Base-by-base conservation (phyloP, 2,797 vertebrate species). In the Chaetophractus vellerosus region DNA sequence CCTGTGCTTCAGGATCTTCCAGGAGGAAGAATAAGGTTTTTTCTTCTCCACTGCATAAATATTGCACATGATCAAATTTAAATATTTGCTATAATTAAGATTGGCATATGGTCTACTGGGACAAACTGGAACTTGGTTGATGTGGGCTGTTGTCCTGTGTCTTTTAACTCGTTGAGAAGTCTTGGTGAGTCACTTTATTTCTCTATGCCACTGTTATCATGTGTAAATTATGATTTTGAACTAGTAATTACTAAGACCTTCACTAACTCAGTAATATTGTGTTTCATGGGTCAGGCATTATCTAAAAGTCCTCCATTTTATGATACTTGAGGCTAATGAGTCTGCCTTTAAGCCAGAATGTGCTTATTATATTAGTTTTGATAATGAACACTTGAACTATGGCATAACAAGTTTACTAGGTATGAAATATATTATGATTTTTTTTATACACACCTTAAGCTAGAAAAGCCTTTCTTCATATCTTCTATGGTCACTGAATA, bases 331-430 rank as follows among this genome's bases (percentile, higher is more conserved):
- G 19, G n/a, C 59, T 84, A 89, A 24, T 6, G 28, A 61, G 12
- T 69, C 55, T 52, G 52, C 71, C 85, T 90, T 72, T 80, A 84
- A 81, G 41, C 26, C 21, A 78, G 59, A 78, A 64, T 90, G 50
- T 84, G 64, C 9, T 82, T 57, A 12, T 81, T 57, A 16, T 84
- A 2, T 91, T 72, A 72, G 59, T 89, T 93, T 96, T 88, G 31
- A 78, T 92, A 78, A 28, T 69, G 21, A 89, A 71, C 23, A 61
- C 33, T 91, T 90, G 31, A 86, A 28, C 41, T 82, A 2, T 87
- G 48, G 57, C 21, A 81, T 85, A 88, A 72, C 38, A 69, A 82
- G 3, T 48, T 74, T 74, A 36, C 12, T 36, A 52, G 33, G 91
- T 95, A n/a, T 71, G 28, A 90, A 84, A 68, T 90, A 78, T 21